Base-by-base conservation (phyloP, 2,888 invertebrate genomes). In the Eledona agricola region DNA sequence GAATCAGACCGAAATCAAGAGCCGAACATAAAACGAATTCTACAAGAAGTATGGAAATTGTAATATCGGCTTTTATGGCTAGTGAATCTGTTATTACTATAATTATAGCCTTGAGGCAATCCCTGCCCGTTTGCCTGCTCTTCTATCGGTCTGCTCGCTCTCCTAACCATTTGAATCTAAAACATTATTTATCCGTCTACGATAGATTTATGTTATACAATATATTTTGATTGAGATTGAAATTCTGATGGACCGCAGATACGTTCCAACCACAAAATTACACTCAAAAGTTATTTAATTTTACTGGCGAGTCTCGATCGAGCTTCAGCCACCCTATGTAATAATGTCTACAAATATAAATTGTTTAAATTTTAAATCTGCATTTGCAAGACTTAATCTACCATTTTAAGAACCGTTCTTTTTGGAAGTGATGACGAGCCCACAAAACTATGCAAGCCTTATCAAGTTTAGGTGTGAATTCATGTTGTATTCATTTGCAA, bases 11-110 rank as follows among this genome's bases (percentile, higher is more conserved):
- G 43, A 58, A 62, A 62, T 34, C 31, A 15, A 37, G 32, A 19
- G 23, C 29, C 37, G 13, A 29, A 37, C 31, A 51, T 52, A 51
- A 35, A 40, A 53, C 46, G 37, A 38, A 35, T 55, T 57, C 57
- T 59, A 51, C 47, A 65, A 68, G 62, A 64, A 64, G 66, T 65
- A 69, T 66, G 66, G 69, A 70, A 71, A 71, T 66, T 62, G 68
- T 69, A 70, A 69, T 70, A 70, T 70, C 67, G 65, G 67, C 64
- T 66, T 71, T 67, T 69, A 69, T 69, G 66, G 64, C 61, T 64
- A 68, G 67, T 71, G 71, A 71, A 74, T 72, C 72, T 74, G 73
- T 74, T 71, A 75, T 75, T 75, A 75, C 71, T 69, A 74, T 75
- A 75, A 75, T 75, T 74, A 75, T 70, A 71, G 70, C 72, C 68